Conservation (phyloP, 2,888 invertebrate species). For the Magallana nippona region DNA sequence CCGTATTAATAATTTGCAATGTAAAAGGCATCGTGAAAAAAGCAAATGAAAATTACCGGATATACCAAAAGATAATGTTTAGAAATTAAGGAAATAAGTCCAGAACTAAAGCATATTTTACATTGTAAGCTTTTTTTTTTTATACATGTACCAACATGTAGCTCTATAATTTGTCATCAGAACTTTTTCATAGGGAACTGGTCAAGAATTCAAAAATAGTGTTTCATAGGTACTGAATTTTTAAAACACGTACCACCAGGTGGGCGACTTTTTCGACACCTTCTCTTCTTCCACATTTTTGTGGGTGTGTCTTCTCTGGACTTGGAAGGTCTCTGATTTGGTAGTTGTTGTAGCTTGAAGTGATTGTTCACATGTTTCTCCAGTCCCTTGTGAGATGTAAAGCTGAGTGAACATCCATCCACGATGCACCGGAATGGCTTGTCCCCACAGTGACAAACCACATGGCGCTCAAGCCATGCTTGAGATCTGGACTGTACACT, state of each 20-base stretch:
- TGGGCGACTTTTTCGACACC: slow-evolving; percentile 90
- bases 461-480: slow-evolving; percentile 95
- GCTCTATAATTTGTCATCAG: too few species aligned
- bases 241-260: slow-evolving; percentile 88
- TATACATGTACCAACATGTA: too few species aligned
- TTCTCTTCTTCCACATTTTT: slow-evolving; percentile 93
- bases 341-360: slow-evolving; percentile 84
- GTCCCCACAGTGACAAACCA: slow-evolving; percentile 93
- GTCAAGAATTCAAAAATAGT: background rate
- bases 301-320: slow-evolving; percentile 87
- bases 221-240: background rate
- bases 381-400: slow-evolving; percentile 83
- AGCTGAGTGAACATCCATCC: slow-evolving; percentile 89
- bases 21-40: too few species aligned
- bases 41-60: too few species aligned
- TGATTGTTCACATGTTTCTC: slow-evolving; percentile 96
- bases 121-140: too few species aligned
- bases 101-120: too few species aligned
- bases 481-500: slow-evolving; percentile 94
- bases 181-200: too few species aligned
- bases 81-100: too few species aligned
- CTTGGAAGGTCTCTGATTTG: slow-evolving; percentile 80
- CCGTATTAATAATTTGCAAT: too few species aligned
- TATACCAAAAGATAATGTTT: too few species aligned
- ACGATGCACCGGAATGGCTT: slow-evolving; percentile 98